These are phyloP conservation scores for Orius insidiosus DNA, from an alignment of 1,140 invertebrate species.

Conservation along the genomic window DNA sequence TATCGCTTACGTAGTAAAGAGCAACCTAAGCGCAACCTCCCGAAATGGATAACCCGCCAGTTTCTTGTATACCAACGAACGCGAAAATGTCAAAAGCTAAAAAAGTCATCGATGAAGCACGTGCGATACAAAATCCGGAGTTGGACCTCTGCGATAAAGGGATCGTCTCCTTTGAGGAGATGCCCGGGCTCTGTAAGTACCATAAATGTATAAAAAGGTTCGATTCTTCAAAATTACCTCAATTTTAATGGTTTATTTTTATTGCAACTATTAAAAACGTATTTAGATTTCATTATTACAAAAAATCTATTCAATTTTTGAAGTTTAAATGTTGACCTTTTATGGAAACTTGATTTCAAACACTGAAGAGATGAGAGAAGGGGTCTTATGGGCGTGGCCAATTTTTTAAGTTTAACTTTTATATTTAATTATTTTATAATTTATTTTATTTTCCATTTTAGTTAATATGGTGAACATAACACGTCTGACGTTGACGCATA, in stretches of 20 bases:
- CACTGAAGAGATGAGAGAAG: no score
- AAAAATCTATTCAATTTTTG: no score
- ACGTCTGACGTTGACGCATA: conserved; percentile 81
- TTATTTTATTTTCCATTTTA: conserved; percentile 30
- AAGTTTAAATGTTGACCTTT: conserved; percentile 26
- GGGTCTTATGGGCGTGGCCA: conserved; percentile 23
- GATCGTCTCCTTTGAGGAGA: conserved; percentile 72
- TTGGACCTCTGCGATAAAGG: conserved; percentile 89
- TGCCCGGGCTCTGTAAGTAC: conserved; percentile 84
- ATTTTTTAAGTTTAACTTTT: conserved; percentile 17
- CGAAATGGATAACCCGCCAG: conserved; percentile 48
- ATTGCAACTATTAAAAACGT: no score
- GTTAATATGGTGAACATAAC: conserved; percentile 72
- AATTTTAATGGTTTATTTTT: no score
- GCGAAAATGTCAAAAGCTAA: conserved; percentile 77
- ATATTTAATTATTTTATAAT: conserved; percentile 12
- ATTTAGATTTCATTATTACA: no score
- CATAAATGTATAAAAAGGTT: no score
- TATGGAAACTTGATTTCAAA: conserved; percentile 33
- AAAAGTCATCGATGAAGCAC: conserved; percentile 76
- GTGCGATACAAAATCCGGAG: conserved; percentile 80
- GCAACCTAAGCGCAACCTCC: neutral
- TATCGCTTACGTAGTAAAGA: neutral
- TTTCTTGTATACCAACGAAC: conserved; percentile 54
- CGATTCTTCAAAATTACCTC: no score